Conservation (phyloP, 1,140 invertebrate genomes). For the Hylaeus anthracinus region DNA sequence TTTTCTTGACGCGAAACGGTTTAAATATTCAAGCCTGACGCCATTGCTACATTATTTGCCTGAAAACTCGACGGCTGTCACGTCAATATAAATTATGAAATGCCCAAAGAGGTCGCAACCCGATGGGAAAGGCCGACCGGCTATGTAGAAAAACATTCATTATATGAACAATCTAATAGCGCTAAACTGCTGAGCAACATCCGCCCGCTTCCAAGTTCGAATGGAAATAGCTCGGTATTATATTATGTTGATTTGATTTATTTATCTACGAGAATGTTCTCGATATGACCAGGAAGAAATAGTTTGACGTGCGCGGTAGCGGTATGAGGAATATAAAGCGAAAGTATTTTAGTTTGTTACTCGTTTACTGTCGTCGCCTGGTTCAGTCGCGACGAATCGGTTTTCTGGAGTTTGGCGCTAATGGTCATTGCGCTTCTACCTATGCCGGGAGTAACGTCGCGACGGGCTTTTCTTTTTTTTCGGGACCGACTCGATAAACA, state of each 20-base stretch:
- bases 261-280: no score
- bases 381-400: conserved; percentile 46
- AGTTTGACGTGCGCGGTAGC: no score
- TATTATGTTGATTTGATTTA: no score
- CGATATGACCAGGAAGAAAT: no score
- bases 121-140: conserved; percentile 51
- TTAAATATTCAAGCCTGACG: no score
- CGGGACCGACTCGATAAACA: conserved; percentile 10
- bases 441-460: conserved; percentile 40
- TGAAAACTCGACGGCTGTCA: conserved; percentile 24
- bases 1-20: no score
- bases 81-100: conserved; percentile 73
- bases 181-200: conserved; percentile 72
- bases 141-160: conserved; percentile 72
- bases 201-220: conserved; percentile 53
- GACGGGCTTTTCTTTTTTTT: neutral
- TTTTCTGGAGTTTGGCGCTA: neutral
- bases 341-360: no score
- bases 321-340: no score
- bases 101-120: conserved; percentile 70
- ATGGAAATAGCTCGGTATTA: conserved; percentile 62
- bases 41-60: neutral
- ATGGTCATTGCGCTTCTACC: conserved; percentile 27
- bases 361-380: neutral
- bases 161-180: conserved; percentile 50